Evolutionary conservation across 2,113 vertebrate genomes (phyloP), one percentile per base, ranked within the genome.

Genomic region (Hippocampus mohnikei): DNA sequence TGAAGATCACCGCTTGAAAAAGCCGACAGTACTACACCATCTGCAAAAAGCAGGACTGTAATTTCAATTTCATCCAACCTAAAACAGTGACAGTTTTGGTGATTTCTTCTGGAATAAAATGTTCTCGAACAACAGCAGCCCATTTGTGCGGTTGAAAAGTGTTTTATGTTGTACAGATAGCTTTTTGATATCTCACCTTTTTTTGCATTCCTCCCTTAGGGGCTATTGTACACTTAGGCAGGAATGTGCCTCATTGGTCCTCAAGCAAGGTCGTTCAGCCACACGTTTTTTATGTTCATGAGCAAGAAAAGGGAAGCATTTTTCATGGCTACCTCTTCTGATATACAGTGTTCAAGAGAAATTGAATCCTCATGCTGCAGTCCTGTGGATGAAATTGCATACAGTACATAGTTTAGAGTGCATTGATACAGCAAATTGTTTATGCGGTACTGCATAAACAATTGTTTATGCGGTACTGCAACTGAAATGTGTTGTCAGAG

Each of bases 91-190:
- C 42, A 13, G 10, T 44, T 10, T 15, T 12, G 42, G 42, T 44
- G 13, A 44, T 44, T 60, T 69, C 55, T 25, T 58, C 20, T 74
- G 72, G 52, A 29, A 79, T 67, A 16, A 67, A 65, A 41, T 50
- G 29, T 55, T 44, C 63, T 12, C 67, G 27, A 72, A 63, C 66
- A 74, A 66, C 33, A 74, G 21, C 16, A 69, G 7, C 52, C 11
- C 27, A 59, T 75, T 78, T 78, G 63, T 72, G 48, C 75, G 66
- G 59, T 58, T 27, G 67, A 66, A 77, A 29, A 60, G 66, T 72
- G 69, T 74, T 77, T 67, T 66, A 52, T 80, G 67, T 69, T 74
- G 63, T 16, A 25, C 50, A 68, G 72, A 56, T 59, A 76, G 73
- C 29, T 71, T 72, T 79, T 67, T 74, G 69, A 58, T 52, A 77